A percentile compares a stretch with the other conserved stretches of the same genome.
phyloP scores from a whole-genome alignment of 2,113 vertebrate genomes.

The Phalacrocorax brasilianus region DNA sequence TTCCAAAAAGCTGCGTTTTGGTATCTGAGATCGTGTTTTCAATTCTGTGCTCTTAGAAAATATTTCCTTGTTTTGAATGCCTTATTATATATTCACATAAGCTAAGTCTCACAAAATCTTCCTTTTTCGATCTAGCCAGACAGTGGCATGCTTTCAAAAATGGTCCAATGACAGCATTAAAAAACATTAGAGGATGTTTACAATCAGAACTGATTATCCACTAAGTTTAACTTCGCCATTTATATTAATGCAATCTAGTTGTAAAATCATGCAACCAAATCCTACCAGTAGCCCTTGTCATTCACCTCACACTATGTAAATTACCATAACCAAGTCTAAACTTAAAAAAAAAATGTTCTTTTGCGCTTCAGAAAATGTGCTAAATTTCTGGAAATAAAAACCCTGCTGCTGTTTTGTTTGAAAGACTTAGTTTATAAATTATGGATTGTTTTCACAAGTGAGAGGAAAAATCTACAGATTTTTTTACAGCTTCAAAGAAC shows the following conservation, averaged over 20 bases:
- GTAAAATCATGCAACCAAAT: slow-evolving; percentile 13
- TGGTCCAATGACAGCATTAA: neutral
- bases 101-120: neutral
- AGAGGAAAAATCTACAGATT: neutral
- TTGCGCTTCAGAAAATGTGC: slow-evolving; percentile 7
- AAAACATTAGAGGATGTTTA: neutral
- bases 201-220: neutral
- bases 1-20: neutral
- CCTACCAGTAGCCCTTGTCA: slow-evolving; percentile 19
- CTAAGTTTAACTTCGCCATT: neutral
- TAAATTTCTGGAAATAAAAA: slow-evolving; percentile 11
- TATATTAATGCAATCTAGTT: neutral
- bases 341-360: neutral
- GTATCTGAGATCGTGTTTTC: neutral
- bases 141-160: slow-evolving; percentile 9
- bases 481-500: neutral
- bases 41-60: neutral
- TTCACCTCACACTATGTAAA: slow-evolving; percentile 19
- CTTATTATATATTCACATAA: neutral
- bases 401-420: neutral
- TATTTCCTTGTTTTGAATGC: neutral
- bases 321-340: neutral
- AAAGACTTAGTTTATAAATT: neutral
- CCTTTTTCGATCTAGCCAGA: neutral
- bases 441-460: neutral